Evolutionary conservation across 2,797 vertebrate genomes (phyloP).

Genomic region (Chloroceryle amazona): DNA sequence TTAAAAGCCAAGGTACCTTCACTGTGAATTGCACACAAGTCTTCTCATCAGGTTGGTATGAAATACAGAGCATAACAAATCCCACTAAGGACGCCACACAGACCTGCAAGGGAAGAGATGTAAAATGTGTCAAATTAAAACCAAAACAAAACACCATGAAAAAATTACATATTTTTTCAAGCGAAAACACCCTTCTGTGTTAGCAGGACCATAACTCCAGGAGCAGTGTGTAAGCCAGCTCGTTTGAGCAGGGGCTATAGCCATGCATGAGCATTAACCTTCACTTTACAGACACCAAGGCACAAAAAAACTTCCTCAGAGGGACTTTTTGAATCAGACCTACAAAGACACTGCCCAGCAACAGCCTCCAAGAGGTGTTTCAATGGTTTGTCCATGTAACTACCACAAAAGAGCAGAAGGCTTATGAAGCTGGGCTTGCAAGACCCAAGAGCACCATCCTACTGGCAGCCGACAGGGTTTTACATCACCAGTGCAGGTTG

Average conservation of each 20-base stretch:
- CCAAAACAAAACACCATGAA: neutral
- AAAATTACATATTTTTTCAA: neutral
- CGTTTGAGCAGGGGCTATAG: neutral
- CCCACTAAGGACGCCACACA: slow-evolving; percentile 91
- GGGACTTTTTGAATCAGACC: neutral
- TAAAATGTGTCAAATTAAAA: neutral
- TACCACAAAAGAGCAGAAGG: neutral
- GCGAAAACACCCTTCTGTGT: neutral
- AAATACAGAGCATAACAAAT: slow-evolving; percentile 90
- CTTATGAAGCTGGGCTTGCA: neutral
- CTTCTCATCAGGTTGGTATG: slow-evolving; percentile 91
- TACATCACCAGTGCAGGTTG: neutral
- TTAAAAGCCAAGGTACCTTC: slow-evolving; percentile 85
- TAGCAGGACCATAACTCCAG: neutral
- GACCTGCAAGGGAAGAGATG: slow-evolving; percentile 81
- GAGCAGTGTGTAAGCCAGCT: neutral
- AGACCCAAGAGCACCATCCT: neutral
- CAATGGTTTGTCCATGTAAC: neutral
- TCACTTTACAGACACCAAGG: neutral
- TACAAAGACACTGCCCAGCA: neutral
- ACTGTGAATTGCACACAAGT: slow-evolving; percentile 88
- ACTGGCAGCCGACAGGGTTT: neutral
- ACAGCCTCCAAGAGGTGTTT: neutral
- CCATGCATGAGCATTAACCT: neutral
- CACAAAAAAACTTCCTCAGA: neutral